A percentile compares a stretch with the other conserved stretches of the same genome.
Conservation (phyloP, 2,888 invertebrate genomes). For the Eulithis prunata region DNA sequence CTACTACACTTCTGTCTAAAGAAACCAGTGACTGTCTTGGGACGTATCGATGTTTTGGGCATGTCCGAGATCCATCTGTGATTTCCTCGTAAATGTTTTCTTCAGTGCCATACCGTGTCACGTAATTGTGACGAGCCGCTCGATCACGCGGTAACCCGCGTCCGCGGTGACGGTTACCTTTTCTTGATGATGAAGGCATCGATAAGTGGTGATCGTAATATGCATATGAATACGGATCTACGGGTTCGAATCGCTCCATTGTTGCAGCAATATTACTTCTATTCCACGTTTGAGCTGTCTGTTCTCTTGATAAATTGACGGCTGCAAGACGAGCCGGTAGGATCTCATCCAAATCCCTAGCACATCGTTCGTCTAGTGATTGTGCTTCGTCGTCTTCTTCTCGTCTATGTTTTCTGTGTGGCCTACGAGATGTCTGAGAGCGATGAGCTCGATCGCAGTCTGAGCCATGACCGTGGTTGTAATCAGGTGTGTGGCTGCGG, state of each 20-base stretch:
- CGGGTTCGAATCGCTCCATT: conserved; percentile 86
- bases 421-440: conserved; percentile 72
- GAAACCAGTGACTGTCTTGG: conserved; percentile 87
- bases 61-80: conserved; percentile 85
- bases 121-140: conserved; percentile 87
- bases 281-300: conserved; percentile 83
- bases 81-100: conserved; percentile 94
- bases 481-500: conserved; percentile 78
- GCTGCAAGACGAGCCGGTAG: conserved; percentile 80
- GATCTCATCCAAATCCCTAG: conserved; percentile 80
- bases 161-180: conserved; percentile 75
- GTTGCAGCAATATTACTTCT: conserved; percentile 86
- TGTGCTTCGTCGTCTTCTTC: conserved; percentile 79
- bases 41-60: conserved; percentile 78
- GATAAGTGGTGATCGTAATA: conserved; percentile 91
- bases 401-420: conserved; percentile 68
- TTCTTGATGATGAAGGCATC: conserved; percentile 82
- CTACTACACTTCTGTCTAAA: conserved; percentile 89
- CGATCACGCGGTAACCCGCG: conserved; percentile 75
- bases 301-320: conserved; percentile 73
- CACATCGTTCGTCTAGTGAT: conserved; percentile 78
- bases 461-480: conserved; percentile 67
- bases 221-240: conserved; percentile 91
- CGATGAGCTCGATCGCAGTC: conserved; percentile 73
- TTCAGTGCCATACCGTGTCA: conserved; percentile 92